Evolutionary conservation across 2,888 invertebrate genomes (phyloP).

Genomic region (Dicranocentrus wangi): DNA sequence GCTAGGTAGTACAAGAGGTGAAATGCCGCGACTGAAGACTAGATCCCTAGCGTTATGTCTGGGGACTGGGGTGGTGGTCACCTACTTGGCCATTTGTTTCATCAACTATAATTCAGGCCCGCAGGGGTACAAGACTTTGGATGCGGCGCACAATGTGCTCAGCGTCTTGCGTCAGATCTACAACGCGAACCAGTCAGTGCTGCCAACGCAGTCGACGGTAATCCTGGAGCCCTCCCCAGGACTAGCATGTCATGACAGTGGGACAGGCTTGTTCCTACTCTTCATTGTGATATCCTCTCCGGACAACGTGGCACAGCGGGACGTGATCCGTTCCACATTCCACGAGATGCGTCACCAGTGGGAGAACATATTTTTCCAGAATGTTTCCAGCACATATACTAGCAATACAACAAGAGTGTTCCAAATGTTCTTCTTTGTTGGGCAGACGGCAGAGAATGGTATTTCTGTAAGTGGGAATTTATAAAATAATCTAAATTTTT

Average conservation of each 20-base stretch:
- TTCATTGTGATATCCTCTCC: conserved; percentile 69
- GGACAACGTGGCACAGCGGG: conserved; percentile 62
- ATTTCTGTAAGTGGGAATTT: conserved; percentile 46
- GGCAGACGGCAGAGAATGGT: conserved; percentile 12
- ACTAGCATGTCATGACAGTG: conserved; percentile 37
- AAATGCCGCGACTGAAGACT: conserved; percentile 14
- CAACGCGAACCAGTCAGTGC: not conserved
- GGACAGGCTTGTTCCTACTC: conserved; percentile 50
- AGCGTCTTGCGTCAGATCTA: not conserved
- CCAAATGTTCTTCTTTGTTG: conserved; percentile 62
- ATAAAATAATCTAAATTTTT: too few species aligned
- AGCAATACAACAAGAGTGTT: conserved; percentile 21
- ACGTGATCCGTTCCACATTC: conserved; percentile 59
- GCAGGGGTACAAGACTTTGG: too few species aligned
- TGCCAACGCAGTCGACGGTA: conserved; percentile 27
- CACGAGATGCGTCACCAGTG: conserved; percentile 23
- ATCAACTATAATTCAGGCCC: not conserved
- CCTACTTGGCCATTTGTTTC: conserved; percentile 6
- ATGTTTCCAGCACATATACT: not conserved
- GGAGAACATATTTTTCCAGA: conserved; percentile 18
- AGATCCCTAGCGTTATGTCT: conserved; percentile 23
- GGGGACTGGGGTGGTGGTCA: not conserved
- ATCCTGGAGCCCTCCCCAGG: conserved; percentile 52
- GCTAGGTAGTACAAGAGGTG: too few species aligned
- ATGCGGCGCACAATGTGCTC: not conserved